Evolutionary conservation across 2,888 invertebrate species (phyloP), one percentile per base, ranked within the genome.

Genomic region (Erebia epiphron): DNA sequence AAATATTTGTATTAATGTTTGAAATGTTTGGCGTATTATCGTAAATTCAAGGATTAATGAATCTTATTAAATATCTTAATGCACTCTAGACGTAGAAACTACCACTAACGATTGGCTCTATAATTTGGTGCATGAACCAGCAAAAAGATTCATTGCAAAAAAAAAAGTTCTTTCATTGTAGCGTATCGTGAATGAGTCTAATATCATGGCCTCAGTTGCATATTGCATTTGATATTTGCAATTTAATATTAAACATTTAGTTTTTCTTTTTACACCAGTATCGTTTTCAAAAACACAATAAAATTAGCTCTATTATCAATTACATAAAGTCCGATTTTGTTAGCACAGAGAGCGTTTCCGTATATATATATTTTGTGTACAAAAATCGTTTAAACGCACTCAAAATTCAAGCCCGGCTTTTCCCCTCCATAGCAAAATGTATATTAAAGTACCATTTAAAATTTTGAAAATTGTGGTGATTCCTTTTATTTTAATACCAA

Each of bases 311-410:
- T 7, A 46, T 43, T 18, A 16, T 43, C 11, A 2, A 18, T 46
- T 18, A 18, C 43, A 61, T 43, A 61, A 43, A 43, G 43, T 61
- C 41, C n/a, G n/a, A 50, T 50, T 49, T 63, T 21, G 35, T n/a
- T 50, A 35, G 50, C 50, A 63, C 63, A 63, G 26, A 50, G 50
- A 35, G 50, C 63, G 63, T 14, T 35, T n/a, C 18, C 18, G 50
- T 35, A 63, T 63, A 43, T 43, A 16, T 60, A 35, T 21, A 66
- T 66, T 63, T 62, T 72, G 71, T 66, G 50, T 67, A 72, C 61
- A 26, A 69, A 63, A 69, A 58, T 66, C 63, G 61, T 61, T 61
- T 67, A 49, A 46, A 61, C 56, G 67, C 72, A 69, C 69, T 61
- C 69, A 65, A 49, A n/a, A 68, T 56, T 46, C 43, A 68, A 57